Base-by-base conservation (phyloP, 2,888 invertebrate genomes). In the Meghimatium bilineatum region DNA sequence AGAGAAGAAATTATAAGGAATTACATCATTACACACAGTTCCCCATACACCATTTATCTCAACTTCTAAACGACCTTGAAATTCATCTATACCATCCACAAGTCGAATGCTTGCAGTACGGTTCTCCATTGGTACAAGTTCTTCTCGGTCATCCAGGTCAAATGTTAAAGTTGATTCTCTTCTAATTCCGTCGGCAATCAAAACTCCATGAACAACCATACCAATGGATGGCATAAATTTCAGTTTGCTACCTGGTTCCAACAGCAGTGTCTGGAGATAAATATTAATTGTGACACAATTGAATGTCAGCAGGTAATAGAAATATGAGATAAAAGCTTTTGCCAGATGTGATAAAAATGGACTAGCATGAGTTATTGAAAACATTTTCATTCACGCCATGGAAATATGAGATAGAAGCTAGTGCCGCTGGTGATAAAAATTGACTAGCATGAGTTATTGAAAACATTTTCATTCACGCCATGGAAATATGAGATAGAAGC, bases 31-130 rank as follows among this genome's bases (percentile, higher is more conserved):
- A 93, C 99, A 99, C 0, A 99, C 97, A 0, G 99, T 99, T 60
- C 99, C 99, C 99, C 99, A 99, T 92, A 96, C 96, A 0, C 96
- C 96, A 85, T 96, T 96, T 17, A 98, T 94, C 90, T 96, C 95
- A 0, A 99, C 95, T 94, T 96, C 94, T 34, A 94, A 89, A n/a
- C 98, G 95, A 0, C 99, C 99, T 94, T 98, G 98, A 85, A 96
- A 95, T 80, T 95, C 95, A 1, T 96, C 96, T 86, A 95, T 95
- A 0, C 98, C 98, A 34, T 97, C 97, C 1, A 97, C 95, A 60
- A 98, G 94, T 87, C 97, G 95, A 12, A 98, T 96, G 0, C 96
- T 96, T 0, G 90, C 89, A 0, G 92, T 91, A 29, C 91, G 88
- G 84, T 92, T 92, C 76, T 88, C 89, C 38, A 92, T 82, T 1